Evolutionary conservation across 1,140 invertebrate genomes (phyloP).

Genomic region (Papilio xuthus): DNA sequence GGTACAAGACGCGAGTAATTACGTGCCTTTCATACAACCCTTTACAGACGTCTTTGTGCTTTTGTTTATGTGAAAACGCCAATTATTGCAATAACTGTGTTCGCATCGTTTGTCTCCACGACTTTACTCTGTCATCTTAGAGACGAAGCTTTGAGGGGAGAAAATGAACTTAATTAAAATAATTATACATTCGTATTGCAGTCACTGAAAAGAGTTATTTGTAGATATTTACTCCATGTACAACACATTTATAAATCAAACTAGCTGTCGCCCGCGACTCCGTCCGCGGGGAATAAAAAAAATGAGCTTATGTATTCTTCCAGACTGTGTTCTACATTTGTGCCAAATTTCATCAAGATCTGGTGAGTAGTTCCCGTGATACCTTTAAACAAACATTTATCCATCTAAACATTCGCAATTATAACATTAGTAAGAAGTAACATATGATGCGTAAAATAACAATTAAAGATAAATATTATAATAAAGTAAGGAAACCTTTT

Average conservation of each 20-base stretch:
- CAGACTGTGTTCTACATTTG: no score
- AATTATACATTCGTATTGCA: conserved; percentile 42
- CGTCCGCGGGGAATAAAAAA: no score
- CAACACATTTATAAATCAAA: neutral
- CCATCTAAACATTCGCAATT: no score
- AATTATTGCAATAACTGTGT: conserved; percentile 74
- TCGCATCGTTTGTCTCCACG: conserved; percentile 56
- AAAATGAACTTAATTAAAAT: conserved; percentile 51
- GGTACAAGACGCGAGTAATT: conserved; percentile 59
- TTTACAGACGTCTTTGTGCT: conserved; percentile 65
- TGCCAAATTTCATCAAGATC: no score
- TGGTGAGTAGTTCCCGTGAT: no score
- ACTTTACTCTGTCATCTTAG: conserved; percentile 50
- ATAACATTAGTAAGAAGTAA: no score
- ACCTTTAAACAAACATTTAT: no score
- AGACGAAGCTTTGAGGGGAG: conserved; percentile 38
- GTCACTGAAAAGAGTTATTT: neutral
- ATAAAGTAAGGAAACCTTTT: no score
- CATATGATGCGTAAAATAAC: neutral
- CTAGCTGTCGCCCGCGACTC: no score
- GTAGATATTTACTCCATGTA: neutral
- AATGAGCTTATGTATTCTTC: no score
- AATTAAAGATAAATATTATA: no score
- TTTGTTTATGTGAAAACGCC: conserved; percentile 68
- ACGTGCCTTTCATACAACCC: conserved; percentile 62